Evolutionary conservation across 1,140 invertebrate genomes (phyloP), one percentile per base, ranked within the genome.

Genomic region (Hypothenemus hampei): DNA sequence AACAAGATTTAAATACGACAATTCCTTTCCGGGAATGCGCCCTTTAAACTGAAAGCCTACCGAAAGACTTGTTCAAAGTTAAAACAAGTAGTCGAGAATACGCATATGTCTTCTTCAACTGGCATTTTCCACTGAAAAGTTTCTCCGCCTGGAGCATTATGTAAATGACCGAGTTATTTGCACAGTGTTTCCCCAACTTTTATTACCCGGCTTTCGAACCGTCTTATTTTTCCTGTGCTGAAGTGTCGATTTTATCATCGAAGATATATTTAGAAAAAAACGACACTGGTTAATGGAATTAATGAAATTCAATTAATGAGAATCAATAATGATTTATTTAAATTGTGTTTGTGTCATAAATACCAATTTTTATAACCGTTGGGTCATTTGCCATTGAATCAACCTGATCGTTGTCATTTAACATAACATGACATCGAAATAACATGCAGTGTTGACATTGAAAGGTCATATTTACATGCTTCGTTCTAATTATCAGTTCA

Each of bases 161-260:
- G 51, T 45, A 53, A 53, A 53, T 53, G 29, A 35, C 31, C 40
- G 29, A 35, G 26, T 44, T 53, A 53, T 53, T 53, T 53, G 43
- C 40, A 53, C 41, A 40, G 29, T 53, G 51, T 53, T n/a, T 51
- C 23, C 26, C 39, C 33, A 53, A 53, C 40, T 53, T 53, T 53
- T 53, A 53, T 53, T 53, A 46, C 51, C 31, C 22, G 15, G 40
- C 51, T 45, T 29, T 41, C 15, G 20, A 51, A 20, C 44, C 26
- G 44, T 29, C 20, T 40, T 19, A 16, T 51, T 48, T 48, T 48
- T 51, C 49, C 31, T 36, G n/a, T n/a, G 49, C 24, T 51, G 18
- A 33, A 33, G 26, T 40, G 49, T 51, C 49, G 49, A 40, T 46
- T 46, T 33, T 46, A 29, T 46, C 44, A 18, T n/a, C n/a, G n/a